phyloP scores from a whole-genome alignment of 2,113 vertebrate species.

The Tenebrosternarchus preto region DNA sequence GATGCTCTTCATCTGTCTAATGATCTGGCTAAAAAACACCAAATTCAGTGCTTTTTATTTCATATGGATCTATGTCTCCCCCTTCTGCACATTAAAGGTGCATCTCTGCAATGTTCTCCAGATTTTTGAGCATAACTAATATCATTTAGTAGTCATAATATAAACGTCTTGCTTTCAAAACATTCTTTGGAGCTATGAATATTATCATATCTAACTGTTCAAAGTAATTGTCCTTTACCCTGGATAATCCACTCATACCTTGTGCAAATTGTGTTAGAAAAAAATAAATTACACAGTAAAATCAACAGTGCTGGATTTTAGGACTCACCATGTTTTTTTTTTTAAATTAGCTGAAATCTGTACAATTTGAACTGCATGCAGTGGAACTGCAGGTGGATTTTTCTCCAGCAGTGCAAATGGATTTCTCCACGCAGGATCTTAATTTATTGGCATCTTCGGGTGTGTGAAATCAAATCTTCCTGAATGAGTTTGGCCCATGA shows the following conservation, averaged over 20 bases:
- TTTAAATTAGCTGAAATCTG: background rate
- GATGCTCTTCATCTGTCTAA: background rate
- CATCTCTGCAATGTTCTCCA: background rate
- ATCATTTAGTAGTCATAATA: background rate
- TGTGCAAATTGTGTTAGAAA: too few species aligned
- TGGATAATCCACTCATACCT: too few species aligned
- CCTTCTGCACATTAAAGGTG: constrained; percentile 63
- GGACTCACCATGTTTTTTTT: background rate
- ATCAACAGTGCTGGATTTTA: background rate
- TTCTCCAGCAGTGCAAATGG: background rate
- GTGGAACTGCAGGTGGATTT: background rate
- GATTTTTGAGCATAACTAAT: background rate
- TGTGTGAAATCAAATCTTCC: constrained; percentile 23
- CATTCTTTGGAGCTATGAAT: background rate
- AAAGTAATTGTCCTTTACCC: too few species aligned
- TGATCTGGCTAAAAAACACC: background rate
- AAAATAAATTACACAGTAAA: background rate
- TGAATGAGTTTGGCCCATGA: background rate
- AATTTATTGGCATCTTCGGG: constrained; percentile 4
- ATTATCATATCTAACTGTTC: too few species aligned
- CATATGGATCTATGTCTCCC: constrained; percentile 63
- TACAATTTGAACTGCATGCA: background rate
- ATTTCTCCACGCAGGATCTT: background rate
- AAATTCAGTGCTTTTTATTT: constrained; percentile 31
- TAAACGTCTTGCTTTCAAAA: too few species aligned